Evolutionary conservation across 2,113 vertebrate species (phyloP).

Genomic region (Gallinago undulata): DNA sequence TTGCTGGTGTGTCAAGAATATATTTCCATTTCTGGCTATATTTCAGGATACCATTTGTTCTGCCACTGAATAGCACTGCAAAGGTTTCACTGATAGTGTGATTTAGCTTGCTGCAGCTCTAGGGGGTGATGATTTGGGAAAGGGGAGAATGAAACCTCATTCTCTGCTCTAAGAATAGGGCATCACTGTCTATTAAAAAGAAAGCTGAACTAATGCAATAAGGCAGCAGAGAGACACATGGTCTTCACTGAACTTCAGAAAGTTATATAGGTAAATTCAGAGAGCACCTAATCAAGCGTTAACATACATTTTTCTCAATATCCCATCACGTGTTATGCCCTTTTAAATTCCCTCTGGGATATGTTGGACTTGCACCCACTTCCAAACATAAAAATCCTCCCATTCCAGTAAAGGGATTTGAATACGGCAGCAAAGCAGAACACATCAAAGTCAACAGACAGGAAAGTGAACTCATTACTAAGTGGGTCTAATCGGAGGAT

Average conservation of each 20-base stretch:
- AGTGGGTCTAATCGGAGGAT: slow-evolving; percentile 13
- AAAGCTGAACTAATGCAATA: slow-evolving; percentile 7
- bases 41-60: not conserved
- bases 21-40: not conserved
- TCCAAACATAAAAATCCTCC: not conserved
- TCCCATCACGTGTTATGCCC: not conserved
- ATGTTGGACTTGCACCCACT: not conserved
- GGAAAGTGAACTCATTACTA: slow-evolving; percentile 32
- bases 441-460: not conserved
- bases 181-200: not conserved
- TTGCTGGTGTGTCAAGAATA: not conserved
- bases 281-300: not conserved
- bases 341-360: not conserved
- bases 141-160: slow-evolving; percentile 2
- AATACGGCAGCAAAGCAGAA: not conserved
- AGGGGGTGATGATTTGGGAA: not conserved
- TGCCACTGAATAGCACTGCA: not conserved
- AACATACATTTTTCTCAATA: not conserved
- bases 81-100: not conserved
- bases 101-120: not conserved
- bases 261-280: not conserved
- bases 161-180: not conserved
- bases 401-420: not conserved
- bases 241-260: not conserved
- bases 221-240: not conserved